A percentile compares a stretch with the other conserved stretches of the same genome.
phyloP scores from a whole-genome alignment of 2,888 invertebrate species.

The Lagria hirta region DNA sequence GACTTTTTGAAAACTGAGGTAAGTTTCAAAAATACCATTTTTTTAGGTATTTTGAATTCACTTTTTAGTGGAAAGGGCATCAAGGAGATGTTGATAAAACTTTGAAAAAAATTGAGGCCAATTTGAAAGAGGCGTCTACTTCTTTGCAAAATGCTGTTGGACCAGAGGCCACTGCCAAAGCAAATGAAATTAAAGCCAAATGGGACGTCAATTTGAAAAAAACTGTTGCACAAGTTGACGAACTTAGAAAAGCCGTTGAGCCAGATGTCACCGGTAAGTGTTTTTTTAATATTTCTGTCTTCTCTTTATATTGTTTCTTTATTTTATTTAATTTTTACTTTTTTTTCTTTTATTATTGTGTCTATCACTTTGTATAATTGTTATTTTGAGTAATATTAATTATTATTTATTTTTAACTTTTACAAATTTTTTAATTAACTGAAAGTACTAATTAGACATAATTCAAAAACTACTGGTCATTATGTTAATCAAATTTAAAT shows the following conservation, averaged over 20 bases:
- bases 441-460: too few species aligned
- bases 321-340: too few species aligned
- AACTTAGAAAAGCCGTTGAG: constrained; percentile 45
- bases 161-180: constrained; percentile 45
- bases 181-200: constrained; percentile 43
- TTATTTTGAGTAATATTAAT: too few species aligned
- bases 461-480: too few species aligned
- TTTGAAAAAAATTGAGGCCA: constrained; percentile 43
- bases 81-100: constrained; percentile 43
- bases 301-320: too few species aligned
- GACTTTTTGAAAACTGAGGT: constrained; percentile 45
- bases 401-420: too few species aligned
- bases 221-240: constrained; percentile 43
- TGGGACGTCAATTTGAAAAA: constrained; percentile 45
- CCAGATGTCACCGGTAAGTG: constrained; percentile 46
- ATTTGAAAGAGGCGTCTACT: constrained; percentile 39
- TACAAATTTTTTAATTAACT: too few species aligned
- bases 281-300: too few species aligned
- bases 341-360: too few species aligned
- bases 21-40: constrained; percentile 20
- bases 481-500: too few species aligned
- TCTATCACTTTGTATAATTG: too few species aligned
- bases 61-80: constrained; percentile 32
- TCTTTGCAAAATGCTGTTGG: constrained; percentile 43
- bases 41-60: constrained; percentile 6